Conservation (phyloP, 2,888 invertebrate species). For the Tromatobia lineatoria region DNA sequence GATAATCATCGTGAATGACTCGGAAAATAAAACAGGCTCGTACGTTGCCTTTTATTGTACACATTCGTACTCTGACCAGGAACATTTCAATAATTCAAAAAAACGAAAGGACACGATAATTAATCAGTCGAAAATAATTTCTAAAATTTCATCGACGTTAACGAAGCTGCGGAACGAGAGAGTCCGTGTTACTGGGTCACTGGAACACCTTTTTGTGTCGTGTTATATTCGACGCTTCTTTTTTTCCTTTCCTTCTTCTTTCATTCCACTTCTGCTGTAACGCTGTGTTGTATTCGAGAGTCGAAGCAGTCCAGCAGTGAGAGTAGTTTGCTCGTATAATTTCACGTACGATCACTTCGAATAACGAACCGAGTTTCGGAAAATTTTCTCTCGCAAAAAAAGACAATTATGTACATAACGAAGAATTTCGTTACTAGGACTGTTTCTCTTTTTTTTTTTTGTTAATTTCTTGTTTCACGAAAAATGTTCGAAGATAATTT, state of each 20-base stretch:
- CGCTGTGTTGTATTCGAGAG: constrained; percentile 19
- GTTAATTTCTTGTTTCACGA: no score
- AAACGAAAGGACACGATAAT: constrained; percentile 13
- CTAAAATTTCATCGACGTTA: constrained; percentile 54
- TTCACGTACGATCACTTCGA: constrained; percentile 23
- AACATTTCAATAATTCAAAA: constrained; percentile 23
- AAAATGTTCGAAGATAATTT: no score
- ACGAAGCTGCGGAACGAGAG: constrained; percentile 53
- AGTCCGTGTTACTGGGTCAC: constrained; percentile 64
- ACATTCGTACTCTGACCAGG: background rate
- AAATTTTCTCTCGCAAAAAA: constrained; percentile 59
- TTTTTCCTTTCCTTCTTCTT: constrained; percentile 40
- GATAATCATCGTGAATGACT: constrained; percentile 26
- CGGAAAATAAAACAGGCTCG: constrained; percentile 10
- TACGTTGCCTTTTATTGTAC: background rate
- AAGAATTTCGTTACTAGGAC: background rate
- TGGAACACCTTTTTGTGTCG: constrained; percentile 65
- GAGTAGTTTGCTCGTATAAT: background rate
- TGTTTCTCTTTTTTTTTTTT: no score
- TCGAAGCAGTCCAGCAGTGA: background rate
- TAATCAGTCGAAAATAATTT: constrained; percentile 38
- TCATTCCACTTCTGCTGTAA: constrained; percentile 23
- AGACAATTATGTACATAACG: constrained; percentile 50
- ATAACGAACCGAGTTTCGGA: constrained; percentile 43
- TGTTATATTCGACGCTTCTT: constrained; percentile 51